Conservation (phyloP, 2,888 invertebrate genomes). For the Latheticus oryzae region DNA sequence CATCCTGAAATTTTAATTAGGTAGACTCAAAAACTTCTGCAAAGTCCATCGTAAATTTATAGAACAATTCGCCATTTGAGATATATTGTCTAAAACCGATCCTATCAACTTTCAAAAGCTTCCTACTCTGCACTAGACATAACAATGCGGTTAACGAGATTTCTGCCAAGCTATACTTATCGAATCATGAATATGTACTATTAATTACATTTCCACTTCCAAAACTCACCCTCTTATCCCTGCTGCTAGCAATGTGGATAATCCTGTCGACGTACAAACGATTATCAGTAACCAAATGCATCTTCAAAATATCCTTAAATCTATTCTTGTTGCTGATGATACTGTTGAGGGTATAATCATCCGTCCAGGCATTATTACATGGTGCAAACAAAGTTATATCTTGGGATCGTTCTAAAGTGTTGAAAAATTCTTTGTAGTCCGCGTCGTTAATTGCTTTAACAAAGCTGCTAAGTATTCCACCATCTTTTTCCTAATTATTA, state of each 20-base stretch:
- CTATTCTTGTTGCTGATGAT: conserved; percentile 77
- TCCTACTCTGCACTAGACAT: neutral
- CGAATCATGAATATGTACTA: conserved; percentile 1
- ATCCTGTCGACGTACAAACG: conserved; percentile 81
- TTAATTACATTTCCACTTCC: conserved; percentile 8
- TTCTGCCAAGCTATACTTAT: conserved; percentile 5
- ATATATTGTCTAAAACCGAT: no score
- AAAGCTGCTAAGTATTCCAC: conserved; percentile 84
- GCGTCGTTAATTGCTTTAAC: conserved; percentile 81
- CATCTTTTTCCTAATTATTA: conserved; percentile 74
- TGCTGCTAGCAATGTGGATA: conserved; percentile 72
- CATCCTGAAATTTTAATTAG: no score
- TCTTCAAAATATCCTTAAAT: conserved; percentile 81
- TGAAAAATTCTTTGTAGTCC: conserved; percentile 79
- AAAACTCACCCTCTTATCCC: conserved; percentile 50
- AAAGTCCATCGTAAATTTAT: no score
- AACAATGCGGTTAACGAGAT: neutral
- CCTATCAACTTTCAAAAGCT: conserved; percentile 10
- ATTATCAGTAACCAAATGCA: conserved; percentile 82
- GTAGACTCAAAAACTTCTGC: no score
- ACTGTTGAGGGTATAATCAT: conserved; percentile 75
- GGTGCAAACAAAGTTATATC: conserved; percentile 91
- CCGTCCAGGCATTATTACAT: conserved; percentile 87
- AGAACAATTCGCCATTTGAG: no score
- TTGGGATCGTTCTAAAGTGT: conserved; percentile 75